Percentiles rank a stretch among this genome's conserved stretches.
These are phyloP conservation scores for Vidua chalybeata DNA, from an alignment of 2,113 vertebrate genomes.

Conservation along the genomic window DNA sequence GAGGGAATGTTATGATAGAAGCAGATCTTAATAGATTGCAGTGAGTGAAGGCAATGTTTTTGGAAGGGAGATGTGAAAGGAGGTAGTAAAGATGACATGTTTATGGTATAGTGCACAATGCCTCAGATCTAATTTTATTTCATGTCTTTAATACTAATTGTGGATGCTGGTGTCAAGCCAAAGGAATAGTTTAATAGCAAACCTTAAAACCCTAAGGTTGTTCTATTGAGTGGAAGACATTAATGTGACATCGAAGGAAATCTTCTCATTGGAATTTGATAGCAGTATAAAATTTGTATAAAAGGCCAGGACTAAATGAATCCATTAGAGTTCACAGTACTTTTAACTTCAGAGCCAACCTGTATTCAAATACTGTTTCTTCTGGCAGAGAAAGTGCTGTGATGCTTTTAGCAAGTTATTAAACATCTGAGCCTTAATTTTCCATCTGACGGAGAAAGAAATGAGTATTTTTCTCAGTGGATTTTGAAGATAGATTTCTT, in stretches of 20 bases:
- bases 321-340: neutral
- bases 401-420: constrained; percentile 35
- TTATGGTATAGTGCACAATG: neutral
- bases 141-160: neutral
- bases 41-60: neutral
- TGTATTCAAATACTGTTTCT: neutral
- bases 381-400: neutral
- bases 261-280: neutral
- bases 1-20: neutral
- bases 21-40: neutral
- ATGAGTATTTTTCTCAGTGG: neutral
- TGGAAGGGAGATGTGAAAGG: neutral
- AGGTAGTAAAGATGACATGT: neutral
- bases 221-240: neutral
- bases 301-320: neutral
- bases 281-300: neutral
- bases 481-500: constrained; percentile 7
- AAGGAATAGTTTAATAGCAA: neutral
- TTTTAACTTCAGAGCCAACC: neutral
- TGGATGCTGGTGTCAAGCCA: neutral
- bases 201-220: neutral
- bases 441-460: neutral
- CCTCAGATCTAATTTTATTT: constrained; percentile 4
- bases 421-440: constrained; percentile 28
- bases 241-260: neutral